Base-by-base conservation (phyloP, 2,113 vertebrate species). In the Procapra przewalskii region DNA sequence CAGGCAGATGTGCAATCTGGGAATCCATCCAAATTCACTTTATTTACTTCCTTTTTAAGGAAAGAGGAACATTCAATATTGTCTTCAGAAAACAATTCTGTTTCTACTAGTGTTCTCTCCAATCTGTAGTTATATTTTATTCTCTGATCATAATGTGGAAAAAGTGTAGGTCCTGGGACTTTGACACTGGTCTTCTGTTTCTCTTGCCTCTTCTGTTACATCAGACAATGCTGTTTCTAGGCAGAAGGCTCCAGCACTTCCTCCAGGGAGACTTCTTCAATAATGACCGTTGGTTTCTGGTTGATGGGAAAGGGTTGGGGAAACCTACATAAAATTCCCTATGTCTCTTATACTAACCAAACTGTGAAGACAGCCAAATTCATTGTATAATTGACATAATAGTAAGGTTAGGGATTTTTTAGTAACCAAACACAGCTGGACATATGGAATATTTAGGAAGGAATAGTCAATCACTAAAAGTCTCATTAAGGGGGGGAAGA, bases 1-100 rank as follows among this genome's bases (percentile, higher is more conserved):
- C 93, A 97, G 79, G 96, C 88, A 98, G 96, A 83, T 93, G 95
- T 95, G 83, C 43, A 86, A 59, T 95, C 96, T 98, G 97, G 91
- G 45, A 98, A 97, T 81, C 60, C 31, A 91, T 97, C 93, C 31
- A 87, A 96, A 90, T 98, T 94, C 84, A 93, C 31, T 97, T 89
- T 92, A 94, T 92, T 95, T 97, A 83, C 64, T 96, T 94, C 75
- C 43, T 55, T 97, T 98, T 94, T 95, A 96, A 96, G 54, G 33
- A 75, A 98, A 94, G 48, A 16, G 90, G 93, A 98, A 12, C 45
- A 97, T 71, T 97, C 8, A 1, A 31, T 93, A 67, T 71, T 97
- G 91, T 77, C 75, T 95, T 87, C 57, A 97, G 91, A 95, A 97
- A 97, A 96, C 62, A 77, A 21, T 95, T 94, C 43, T 64, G 40